Evolutionary conservation across 2,113 vertebrate species (phyloP).

Genomic region (Plotosus lineatus): DNA sequence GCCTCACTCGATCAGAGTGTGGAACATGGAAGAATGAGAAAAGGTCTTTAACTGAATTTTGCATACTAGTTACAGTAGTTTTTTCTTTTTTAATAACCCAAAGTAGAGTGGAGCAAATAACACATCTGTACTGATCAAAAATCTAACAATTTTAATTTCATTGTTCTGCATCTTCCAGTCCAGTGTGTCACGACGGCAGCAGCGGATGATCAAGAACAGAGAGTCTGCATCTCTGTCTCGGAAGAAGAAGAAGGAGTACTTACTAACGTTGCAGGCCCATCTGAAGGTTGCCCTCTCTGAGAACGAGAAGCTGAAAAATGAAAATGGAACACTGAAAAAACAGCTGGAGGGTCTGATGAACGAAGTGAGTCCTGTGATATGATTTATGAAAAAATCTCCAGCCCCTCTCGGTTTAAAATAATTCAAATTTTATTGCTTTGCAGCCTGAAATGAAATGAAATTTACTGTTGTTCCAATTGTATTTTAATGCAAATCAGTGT

Average conservation of each 20-base stretch:
- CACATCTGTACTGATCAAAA: not conserved
- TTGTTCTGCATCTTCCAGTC: constrained; percentile 62
- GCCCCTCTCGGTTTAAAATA: too few relatives aligned
- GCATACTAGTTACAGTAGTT: too few relatives aligned
- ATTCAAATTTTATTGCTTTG: too few relatives aligned
- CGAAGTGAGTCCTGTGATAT: constrained; percentile 73
- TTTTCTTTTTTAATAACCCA: too few relatives aligned
- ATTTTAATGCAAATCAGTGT: too few relatives aligned
- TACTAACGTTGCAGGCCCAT: constrained; percentile 83
- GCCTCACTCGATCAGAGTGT: too few relatives aligned
- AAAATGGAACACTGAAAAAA: constrained; percentile 87
- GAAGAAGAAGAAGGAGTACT: constrained; percentile 94
- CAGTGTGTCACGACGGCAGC: constrained; percentile 82
- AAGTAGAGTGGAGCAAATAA: not conserved
- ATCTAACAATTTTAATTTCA: not conserved
- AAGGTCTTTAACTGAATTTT: too few relatives aligned
- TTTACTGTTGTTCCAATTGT: too few relatives aligned
- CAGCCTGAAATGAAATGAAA: too few relatives aligned
- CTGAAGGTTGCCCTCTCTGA: constrained; percentile 84
- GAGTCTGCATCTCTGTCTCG: constrained; percentile 93
- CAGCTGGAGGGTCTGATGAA: constrained; percentile 85
- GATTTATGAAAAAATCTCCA: too few relatives aligned
- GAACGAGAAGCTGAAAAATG: constrained; percentile 85
- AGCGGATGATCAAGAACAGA: constrained; percentile 95
- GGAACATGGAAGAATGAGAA: too few relatives aligned